Base-by-base conservation (phyloP, 2,888 invertebrate genomes). In the Troglohyphantes excavatus region DNA sequence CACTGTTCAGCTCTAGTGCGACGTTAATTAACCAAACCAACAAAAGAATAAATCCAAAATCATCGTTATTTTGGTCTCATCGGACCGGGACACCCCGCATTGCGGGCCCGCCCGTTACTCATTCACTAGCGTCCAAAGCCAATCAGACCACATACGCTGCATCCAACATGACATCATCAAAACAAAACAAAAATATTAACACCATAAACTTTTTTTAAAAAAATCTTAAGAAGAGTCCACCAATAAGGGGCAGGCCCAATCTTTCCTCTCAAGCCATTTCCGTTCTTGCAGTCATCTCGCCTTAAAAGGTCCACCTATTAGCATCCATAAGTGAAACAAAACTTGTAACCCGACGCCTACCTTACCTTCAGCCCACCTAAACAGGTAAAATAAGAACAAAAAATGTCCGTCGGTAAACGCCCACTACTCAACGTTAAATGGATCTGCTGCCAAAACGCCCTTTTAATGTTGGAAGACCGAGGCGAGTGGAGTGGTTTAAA, bases 311-410 rank as follows among this genome's bases (percentile, higher is more conserved):
- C 27, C n/a, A 27, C 70, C n/a, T 59, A 73, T 79, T 72, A 87
- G 72, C 79, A 70, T 70, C 68, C 70, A 21, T 61, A 61, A 82
- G 61, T 59, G 82, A 73, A 63, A 59, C 72, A 63, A 79, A 81
- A 87, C 78, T 46, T 27, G 72, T 63, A 81, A 81, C 81, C 59
- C 29, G 39, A 65, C 88, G 88, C 88, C 88, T 29, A 88, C 88
- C 79, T 13, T 13, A n/a, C 17, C 53, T n/a, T 53, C 53, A 21
- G 63, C 73, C 67, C 53, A 29, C 76, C 76, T 63, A 43, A 63
- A 61, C n/a, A 3, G 27, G 39, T n/a, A 70, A 33, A 23, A 21
- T 29, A 13, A 39, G 33, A 29, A 29, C n/a, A 39, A 70, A 70
- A 13, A 23, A 39, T 23, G 78, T 63, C 33, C 78, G 9, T 17